Conservation (phyloP, 2,888 invertebrate genomes). For the Drosophila histrio region DNA sequence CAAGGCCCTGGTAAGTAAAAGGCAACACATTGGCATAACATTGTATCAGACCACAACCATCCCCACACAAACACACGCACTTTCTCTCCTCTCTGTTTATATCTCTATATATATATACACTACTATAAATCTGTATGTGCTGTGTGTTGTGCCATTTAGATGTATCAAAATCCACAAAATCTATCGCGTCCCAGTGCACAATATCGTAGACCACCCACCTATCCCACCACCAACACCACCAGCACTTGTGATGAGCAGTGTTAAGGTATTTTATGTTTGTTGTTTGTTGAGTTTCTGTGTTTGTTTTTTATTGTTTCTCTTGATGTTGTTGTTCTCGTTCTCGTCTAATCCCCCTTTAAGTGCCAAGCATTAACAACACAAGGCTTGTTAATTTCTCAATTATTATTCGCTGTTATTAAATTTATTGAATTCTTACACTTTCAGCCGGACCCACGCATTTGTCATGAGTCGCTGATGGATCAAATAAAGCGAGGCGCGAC, state of each 20-base stretch:
- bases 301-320: conserved; percentile 14
- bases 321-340: conserved; percentile 31
- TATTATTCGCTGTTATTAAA: background rate
- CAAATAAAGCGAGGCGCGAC: conserved; percentile 95
- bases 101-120: background rate
- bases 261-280: conserved; percentile 76
- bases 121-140: conserved; percentile 18
- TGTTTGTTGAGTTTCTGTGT: conserved; percentile 20
- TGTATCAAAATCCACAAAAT: conserved; percentile 82
- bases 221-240: conserved; percentile 57
- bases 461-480: conserved; percentile 96
- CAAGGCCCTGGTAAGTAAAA: conserved; percentile 87
- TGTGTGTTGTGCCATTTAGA: conserved; percentile 48
- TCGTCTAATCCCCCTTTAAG: conserved; percentile 33
- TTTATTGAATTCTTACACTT: conserved; percentile 33
- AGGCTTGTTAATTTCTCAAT: conserved; percentile 27
- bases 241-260: conserved; percentile 71
- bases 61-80: background rate
- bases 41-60: background rate
- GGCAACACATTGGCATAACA: background rate
- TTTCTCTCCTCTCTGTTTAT: background rate
- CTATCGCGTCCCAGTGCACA: conserved; percentile 82
- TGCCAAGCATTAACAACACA: conserved; percentile 45
- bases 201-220: conserved; percentile 79
- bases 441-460: conserved; percentile 90